phyloP scores from a whole-genome alignment of 2,113 vertebrate species.

The Regulus satrapa region DNA sequence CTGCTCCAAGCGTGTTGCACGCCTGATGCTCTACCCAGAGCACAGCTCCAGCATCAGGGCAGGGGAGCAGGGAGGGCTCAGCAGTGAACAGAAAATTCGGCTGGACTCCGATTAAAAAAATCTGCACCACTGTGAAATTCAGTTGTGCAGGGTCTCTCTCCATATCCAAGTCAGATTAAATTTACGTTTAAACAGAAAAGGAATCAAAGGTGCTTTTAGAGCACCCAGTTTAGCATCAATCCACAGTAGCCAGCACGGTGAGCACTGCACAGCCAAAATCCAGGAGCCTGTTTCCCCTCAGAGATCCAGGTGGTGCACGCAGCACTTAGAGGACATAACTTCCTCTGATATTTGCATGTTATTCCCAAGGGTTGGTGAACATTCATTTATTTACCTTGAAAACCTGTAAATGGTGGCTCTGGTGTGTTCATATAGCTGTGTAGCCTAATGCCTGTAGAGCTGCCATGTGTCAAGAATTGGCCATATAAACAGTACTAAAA shows the following conservation, averaged over 20 bases:
- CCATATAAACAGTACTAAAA: neutral
- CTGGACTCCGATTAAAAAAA: neutral
- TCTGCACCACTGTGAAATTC: neutral
- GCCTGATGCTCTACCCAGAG: neutral
- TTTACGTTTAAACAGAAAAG: neutral
- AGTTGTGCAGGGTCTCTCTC: neutral
- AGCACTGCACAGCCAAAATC: neutral
- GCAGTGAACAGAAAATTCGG: neutral
- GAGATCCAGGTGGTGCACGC: neutral
- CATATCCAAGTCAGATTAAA: neutral
- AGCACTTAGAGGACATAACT: fast-evolving
- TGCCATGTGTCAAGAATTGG: neutral
- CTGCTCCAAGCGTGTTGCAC: fast-evolving
- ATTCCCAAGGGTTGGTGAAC: neutral
- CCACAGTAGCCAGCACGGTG: fast-evolving
- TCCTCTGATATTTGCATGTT: neutral
- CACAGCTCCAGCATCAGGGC: neutral
- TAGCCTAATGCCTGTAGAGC: neutral
- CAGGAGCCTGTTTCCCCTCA: neutral
- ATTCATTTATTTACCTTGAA: neutral
- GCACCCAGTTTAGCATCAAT: fast-evolving
- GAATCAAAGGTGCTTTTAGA: neutral
- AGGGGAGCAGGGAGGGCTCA: neutral
- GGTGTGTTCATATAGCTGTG: neutral
- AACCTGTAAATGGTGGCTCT: neutral